A percentile compares a stretch with the other conserved stretches of the same genome.
These are phyloP conservation scores for Chionoecetes opilio DNA, from an alignment of 1,140 invertebrate species.

Conservation along the genomic window DNA sequence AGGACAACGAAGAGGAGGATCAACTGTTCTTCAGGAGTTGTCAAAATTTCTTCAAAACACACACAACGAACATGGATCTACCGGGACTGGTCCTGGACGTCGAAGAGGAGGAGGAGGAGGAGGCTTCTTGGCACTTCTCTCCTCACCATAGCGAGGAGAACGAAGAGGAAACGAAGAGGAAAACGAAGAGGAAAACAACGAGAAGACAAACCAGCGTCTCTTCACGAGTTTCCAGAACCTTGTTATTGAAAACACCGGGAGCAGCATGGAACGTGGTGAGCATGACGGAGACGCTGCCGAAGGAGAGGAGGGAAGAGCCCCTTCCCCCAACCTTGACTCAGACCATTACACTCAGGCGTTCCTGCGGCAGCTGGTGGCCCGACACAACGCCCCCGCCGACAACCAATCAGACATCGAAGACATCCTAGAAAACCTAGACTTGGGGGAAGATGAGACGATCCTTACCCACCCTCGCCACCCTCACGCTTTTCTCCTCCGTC, in stretches of 20 bases:
- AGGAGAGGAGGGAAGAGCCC: not conserved
- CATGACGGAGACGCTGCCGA: not conserved
- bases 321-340: not conserved
- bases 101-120: not conserved
- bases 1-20: slow-evolving; percentile 43
- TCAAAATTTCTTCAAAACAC: slow-evolving; percentile 56
- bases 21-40: slow-evolving; percentile 59
- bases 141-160: not conserved
- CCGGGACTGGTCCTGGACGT: not conserved
- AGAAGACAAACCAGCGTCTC: not conserved
- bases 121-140: not conserved
- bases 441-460: slow-evolving; percentile 20
- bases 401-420: slow-evolving; percentile 72
- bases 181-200: not conserved
- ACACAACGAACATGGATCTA: not conserved
- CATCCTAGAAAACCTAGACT: slow-evolving; percentile 67
- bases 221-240: not conserved
- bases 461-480: not conserved
- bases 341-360: slow-evolving; percentile 54
- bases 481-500: not conserved
- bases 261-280: not conserved
- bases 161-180: not conserved
- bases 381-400: slow-evolving; percentile 27
- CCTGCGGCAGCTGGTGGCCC: slow-evolving; percentile 51
- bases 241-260: not conserved